Conservation (phyloP, 2,113 vertebrate genomes). For the Lamprologus sp. region DNA sequence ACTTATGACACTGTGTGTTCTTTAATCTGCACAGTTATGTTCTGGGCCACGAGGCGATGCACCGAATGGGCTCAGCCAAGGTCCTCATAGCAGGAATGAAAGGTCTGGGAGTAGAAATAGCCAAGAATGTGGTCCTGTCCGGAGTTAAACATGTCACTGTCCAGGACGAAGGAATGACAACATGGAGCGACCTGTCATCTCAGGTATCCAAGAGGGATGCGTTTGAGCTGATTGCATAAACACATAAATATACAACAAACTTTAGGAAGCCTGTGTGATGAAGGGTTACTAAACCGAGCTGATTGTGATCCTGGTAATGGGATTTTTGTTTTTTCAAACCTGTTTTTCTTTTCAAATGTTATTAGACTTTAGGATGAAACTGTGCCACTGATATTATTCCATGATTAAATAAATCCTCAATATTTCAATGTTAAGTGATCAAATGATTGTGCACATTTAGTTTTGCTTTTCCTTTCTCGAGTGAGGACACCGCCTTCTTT, state of each 20-base stretch:
- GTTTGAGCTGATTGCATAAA: not conserved
- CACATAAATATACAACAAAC: not conserved
- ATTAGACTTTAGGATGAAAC: not conserved
- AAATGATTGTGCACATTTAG: not conserved
- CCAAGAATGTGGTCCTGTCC: slow-evolving; percentile 82
- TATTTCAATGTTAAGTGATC: not conserved
- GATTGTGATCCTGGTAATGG: not conserved
- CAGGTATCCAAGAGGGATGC: slow-evolving; percentile 63
- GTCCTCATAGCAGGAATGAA: slow-evolving; percentile 82
- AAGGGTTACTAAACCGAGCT: not conserved
- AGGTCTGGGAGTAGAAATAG: slow-evolving; percentile 84
- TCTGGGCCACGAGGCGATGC: slow-evolving; percentile 75
- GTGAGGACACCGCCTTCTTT: not conserved
- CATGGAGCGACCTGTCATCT: slow-evolving; percentile 71
- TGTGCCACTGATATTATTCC: not conserved
- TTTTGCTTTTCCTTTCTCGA: not conserved
- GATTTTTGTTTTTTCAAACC: too few species aligned
- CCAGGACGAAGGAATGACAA: slow-evolving; percentile 69
- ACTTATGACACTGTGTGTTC: not conserved
- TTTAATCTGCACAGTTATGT: slow-evolving; percentile 72
- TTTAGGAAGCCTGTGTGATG: not conserved
- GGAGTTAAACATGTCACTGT: slow-evolving; percentile 82
- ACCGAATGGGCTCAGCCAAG: slow-evolving; percentile 57
- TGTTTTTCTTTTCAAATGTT: not conserved
- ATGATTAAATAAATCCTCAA: not conserved